Evolutionary conservation across 2,888 invertebrate genomes (phyloP), one percentile per base, ranked within the genome.

Genomic region (Drosophila macrospina): DNA sequence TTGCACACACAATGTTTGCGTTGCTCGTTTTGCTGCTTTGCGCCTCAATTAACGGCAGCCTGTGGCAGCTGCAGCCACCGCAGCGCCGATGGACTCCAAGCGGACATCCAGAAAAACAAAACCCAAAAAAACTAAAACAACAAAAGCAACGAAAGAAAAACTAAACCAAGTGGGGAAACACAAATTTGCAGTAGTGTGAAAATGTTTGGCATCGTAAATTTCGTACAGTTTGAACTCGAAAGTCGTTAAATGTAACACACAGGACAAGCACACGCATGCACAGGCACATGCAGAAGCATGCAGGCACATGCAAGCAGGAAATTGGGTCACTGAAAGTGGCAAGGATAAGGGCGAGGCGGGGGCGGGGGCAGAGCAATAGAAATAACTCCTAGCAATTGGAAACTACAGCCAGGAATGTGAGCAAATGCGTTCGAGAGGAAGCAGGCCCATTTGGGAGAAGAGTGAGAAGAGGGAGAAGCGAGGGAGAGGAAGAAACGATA

Each of bases 171-270:
- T 11, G 16, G 6, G 37, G 42, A 54, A 54, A 54, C 51, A 24
- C 60, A 80, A 67, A 69, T 59, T 72, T 57, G 56, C 45, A 54
- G 61, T 69, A 70, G 83, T 85, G 88, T 71, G 70, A 85, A 85
- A 82, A 77, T 71, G 79, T 56, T 65, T 48, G 66, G 50, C 54
- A 69, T 79, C 89, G 86, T 88, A 85, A 85, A 85, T 85, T 85
- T 85, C 74, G 80, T 64, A 85, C 83, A 87, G 82, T 85, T 88
- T 81, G 80, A 85, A 70, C 88, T 81, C 86, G 74, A 69, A 82
- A 82, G 87, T 88, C 83, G 88, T 84, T 84, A 88, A 84, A 83
- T 75, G 84, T 86, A 84, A 72, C 88, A 74, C 70, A 56, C 51
- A 44, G 50, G 41, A 60, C 54, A 47, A 5, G 8, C 55, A 48